A percentile compares a stretch with the other conserved stretches of the same genome.
Conservation (phyloP, 2,113 vertebrate genomes). For the Machaerirhynchus nigripectus region DNA sequence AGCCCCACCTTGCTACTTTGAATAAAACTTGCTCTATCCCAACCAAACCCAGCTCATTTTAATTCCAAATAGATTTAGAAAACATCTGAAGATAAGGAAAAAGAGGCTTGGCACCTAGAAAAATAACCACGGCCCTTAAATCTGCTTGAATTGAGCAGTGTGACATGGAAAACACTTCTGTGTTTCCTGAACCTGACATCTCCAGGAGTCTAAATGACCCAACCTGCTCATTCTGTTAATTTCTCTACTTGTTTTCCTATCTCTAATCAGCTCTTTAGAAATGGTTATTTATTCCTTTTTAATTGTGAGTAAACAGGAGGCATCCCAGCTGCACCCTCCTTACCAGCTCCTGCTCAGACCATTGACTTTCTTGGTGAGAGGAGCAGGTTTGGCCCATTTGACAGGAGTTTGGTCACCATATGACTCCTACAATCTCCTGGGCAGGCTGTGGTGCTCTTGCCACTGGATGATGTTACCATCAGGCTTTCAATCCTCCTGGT, state of each 20-base stretch:
- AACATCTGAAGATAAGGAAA: background rate
- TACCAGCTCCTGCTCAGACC: background rate
- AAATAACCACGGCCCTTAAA: rapidly evolving
- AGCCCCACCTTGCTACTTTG: background rate
- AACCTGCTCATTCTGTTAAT: background rate
- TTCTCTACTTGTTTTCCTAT: background rate
- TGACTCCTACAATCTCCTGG: background rate
- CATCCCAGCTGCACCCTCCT: background rate
- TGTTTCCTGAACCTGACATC: background rate
- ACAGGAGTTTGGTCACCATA: background rate
- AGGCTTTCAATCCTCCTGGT: background rate
- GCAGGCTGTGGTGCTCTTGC: background rate
- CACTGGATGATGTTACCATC: background rate
- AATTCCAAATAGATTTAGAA: background rate
- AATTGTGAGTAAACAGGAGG: background rate
- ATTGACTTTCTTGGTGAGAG: background rate
- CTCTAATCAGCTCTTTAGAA: background rate
- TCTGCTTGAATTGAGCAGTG: rapidly evolving
- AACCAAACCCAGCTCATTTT: background rate
- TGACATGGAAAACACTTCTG: background rate
- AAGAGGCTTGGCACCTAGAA: background rate
- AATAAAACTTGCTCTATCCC: background rate
- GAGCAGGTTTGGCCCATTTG: background rate
- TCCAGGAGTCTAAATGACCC: background rate
- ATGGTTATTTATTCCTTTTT: background rate